These are phyloP conservation scores for Galago senegalensis DNA, from an alignment of 2,797 vertebrate species.

Conservation along the genomic window DNA sequence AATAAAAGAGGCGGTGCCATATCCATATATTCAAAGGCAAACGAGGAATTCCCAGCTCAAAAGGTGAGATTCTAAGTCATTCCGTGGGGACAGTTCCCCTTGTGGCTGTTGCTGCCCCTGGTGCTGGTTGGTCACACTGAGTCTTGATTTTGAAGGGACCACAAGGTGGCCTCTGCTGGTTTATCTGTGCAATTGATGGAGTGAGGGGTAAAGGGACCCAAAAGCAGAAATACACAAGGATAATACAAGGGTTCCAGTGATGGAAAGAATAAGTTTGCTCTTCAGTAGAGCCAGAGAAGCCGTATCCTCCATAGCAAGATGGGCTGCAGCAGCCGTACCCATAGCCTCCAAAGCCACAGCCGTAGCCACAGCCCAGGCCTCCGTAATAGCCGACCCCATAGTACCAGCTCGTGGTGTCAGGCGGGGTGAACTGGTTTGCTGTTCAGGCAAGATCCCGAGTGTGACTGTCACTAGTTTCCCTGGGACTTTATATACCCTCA, in stretches of 20 bases:
- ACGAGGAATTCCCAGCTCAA: background rate
- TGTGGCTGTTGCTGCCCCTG: background rate
- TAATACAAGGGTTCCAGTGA: background rate
- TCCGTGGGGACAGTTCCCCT: background rate
- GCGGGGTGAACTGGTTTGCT: too few species aligned
- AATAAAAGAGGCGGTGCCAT: background rate
- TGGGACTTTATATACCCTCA: background rate
- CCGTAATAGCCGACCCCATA: background rate
- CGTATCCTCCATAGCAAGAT: background rate
- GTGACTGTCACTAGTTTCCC: background rate
- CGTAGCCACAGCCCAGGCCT: background rate
- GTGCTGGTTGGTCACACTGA: background rate
- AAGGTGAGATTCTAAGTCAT: background rate
- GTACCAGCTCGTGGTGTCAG: background rate
- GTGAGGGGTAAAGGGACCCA: background rate
- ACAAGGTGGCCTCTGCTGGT: background rate
- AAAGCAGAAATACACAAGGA: background rate
- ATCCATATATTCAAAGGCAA: background rate
- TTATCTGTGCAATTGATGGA: background rate
- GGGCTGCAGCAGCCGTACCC: background rate
- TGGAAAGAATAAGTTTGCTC: background rate
- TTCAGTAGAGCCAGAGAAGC: slow-evolving; percentile 12
- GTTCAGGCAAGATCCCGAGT: background rate
- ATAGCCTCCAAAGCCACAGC: background rate
- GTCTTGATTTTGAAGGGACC: background rate